A percentile compares a stretch with the other conserved stretches of the same genome.
phyloP scores from a whole-genome alignment of 1,140 invertebrate genomes.

The Drosophila fuyamai region DNA sequence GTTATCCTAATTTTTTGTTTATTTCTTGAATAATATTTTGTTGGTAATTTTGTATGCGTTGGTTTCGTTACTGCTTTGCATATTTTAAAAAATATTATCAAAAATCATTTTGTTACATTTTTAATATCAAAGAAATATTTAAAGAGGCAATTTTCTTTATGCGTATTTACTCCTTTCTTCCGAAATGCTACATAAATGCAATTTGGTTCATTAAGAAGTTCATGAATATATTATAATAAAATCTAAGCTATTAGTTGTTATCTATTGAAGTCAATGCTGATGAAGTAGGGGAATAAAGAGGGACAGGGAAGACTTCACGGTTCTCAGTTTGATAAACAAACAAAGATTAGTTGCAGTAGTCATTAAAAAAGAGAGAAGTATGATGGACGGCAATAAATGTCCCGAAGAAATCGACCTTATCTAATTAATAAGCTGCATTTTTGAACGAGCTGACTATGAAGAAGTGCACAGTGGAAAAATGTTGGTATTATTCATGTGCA shows the following conservation, averaged over 20 bases:
- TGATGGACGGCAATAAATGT: constrained; percentile 69
- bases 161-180: no score
- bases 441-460: constrained; percentile 13
- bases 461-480: neutral
- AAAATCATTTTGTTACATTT: no score
- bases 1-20: neutral
- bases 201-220: constrained; percentile 12
- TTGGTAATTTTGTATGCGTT: neutral
- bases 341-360: constrained; percentile 51
- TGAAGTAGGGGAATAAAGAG: constrained; percentile 1
- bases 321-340: constrained; percentile 61
- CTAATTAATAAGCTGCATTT: constrained; percentile 52
- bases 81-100: neutral
- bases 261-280: constrained; percentile 7
- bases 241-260: constrained; percentile 7
- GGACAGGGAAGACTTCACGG: constrained; percentile 4
- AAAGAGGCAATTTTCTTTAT: no score
- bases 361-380: constrained; percentile 39
- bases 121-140: no score
- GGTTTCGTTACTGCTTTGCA: neutral
- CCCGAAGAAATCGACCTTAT: constrained; percentile 64
- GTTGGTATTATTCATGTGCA: no score
- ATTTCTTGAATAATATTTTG: neutral
- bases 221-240: constrained; percentile 2
- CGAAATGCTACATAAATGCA: no score